Percentiles rank a stretch among this genome's conserved stretches.
Evolutionary conservation across 2,888 invertebrate genomes (phyloP).

Genomic region (Merodon equestris): DNA sequence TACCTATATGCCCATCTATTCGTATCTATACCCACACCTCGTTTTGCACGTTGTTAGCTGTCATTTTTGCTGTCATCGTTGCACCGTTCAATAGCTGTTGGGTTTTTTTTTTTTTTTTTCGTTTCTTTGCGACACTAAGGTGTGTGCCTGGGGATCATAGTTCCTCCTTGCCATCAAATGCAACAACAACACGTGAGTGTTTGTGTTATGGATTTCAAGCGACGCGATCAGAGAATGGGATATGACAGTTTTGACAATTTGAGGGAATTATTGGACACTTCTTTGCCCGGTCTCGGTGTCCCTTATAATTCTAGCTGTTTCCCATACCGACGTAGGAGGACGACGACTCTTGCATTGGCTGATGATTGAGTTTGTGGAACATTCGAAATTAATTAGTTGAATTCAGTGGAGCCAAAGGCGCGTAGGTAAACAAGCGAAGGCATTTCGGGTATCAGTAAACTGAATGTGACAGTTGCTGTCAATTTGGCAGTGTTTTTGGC

Average conservation of each 20-base stretch:
- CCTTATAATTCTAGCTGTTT: constrained; percentile 1
- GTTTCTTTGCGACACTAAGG: constrained; percentile 24
- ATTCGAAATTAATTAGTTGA: constrained; percentile 62
- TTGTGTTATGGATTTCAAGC: constrained; percentile 48
- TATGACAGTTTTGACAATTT: constrained; percentile 64
- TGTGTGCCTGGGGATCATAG: constrained; percentile 42
- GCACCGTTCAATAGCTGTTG: constrained; percentile 57
- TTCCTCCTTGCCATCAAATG: constrained; percentile 10
- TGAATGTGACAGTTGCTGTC: constrained; percentile 55
- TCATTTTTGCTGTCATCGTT: constrained; percentile 64
- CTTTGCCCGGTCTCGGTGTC: constrained; percentile 6
- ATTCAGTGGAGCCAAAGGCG: constrained; percentile 52
- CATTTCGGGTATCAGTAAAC: constrained; percentile 45
- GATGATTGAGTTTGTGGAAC: constrained; percentile 62
- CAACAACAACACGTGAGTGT: background rate
- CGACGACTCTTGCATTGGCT: background rate
- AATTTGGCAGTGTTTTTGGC: constrained; percentile 50
- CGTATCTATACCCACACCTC: constrained; percentile 46
- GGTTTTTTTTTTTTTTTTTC: constrained; percentile 6
- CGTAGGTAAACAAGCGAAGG: constrained; percentile 47
- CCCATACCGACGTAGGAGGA: background rate
- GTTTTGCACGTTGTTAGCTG: constrained; percentile 62
- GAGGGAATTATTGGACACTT: constrained; percentile 59
- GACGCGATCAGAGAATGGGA: constrained; percentile 42
- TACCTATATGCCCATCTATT: constrained; percentile 1